Evolutionary conservation across 1,140 invertebrate genomes (phyloP).

Genomic region (Pectinophora gossypiella): DNA sequence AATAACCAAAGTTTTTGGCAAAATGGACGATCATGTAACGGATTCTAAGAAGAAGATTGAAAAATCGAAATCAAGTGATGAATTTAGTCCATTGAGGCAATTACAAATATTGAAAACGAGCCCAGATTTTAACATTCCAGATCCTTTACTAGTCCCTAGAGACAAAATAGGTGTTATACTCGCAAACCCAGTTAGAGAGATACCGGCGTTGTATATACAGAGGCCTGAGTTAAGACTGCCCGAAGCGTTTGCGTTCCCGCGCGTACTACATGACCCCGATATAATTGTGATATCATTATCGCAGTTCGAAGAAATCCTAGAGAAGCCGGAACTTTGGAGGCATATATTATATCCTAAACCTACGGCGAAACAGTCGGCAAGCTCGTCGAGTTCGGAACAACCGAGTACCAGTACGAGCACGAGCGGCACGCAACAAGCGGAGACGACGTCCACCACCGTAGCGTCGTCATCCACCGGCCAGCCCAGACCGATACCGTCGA

Average conservation of each 20-base stretch:
- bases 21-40: constrained; percentile 47
- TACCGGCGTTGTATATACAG: constrained; percentile 82
- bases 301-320: constrained; percentile 84
- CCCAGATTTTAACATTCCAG: constrained; percentile 83
- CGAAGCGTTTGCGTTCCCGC: constrained; percentile 82
- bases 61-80: constrained; percentile 62
- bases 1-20: constrained; percentile 61
- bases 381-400: constrained; percentile 52
- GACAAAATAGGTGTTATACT: constrained; percentile 82
- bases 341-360: constrained; percentile 41
- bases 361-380: constrained; percentile 44
- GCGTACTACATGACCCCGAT: constrained; percentile 84
- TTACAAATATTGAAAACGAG: constrained; percentile 82
- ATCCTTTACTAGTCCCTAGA: constrained; percentile 87
- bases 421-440: neutral
- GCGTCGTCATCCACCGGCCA: constrained; percentile 46
- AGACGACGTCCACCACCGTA: constrained; percentile 15
- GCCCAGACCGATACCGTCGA: constrained; percentile 51
- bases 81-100: constrained; percentile 81
- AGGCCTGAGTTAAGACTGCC: constrained; percentile 83
- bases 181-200: constrained; percentile 84
- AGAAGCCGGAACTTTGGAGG: constrained; percentile 57
- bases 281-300: constrained; percentile 85
- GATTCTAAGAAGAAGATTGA: constrained; percentile 40
- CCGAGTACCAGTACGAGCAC: neutral